These are phyloP conservation scores for Orgyia antiqua DNA, from an alignment of 2,888 invertebrate genomes.

Conservation along the genomic window DNA sequence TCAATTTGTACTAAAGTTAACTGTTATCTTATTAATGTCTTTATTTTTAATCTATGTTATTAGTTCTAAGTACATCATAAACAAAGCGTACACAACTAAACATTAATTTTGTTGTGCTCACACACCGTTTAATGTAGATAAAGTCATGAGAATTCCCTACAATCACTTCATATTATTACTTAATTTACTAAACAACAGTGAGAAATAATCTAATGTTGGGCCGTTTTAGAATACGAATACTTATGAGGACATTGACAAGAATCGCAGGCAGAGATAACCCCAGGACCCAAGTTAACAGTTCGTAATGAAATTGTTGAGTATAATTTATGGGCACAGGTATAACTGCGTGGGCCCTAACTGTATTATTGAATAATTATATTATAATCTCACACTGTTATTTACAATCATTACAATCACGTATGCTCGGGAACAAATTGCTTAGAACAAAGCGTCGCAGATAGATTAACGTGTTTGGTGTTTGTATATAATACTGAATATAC, in stretches of 20 bases:
- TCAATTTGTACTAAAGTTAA: too few species aligned
- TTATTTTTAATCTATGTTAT: too few species aligned
- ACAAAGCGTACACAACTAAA: too few species aligned
- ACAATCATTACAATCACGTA: slow-evolving; percentile 9
- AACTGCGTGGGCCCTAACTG: slow-evolving; percentile 13
- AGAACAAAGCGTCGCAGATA: slow-evolving; percentile 13
- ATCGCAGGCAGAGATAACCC: slow-evolving; percentile 46
- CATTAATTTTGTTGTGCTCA: too few species aligned
- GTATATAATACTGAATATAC: too few species aligned
- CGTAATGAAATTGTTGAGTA: slow-evolving; percentile 42
- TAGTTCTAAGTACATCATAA: too few species aligned
- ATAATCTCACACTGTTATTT: slow-evolving; percentile 12
- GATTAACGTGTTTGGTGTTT: too few species aligned
- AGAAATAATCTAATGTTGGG: slow-evolving; percentile 16
- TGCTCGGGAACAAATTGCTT: slow-evolving; percentile 8
- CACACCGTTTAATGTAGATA: too few species aligned
- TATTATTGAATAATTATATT: slow-evolving; percentile 21
- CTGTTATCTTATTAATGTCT: too few species aligned
- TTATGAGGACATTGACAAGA: slow-evolving; percentile 48
- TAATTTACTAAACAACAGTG: slow-evolving; percentile 8
- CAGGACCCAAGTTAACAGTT: slow-evolving; percentile 33
- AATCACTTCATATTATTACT: slow-evolving; percentile 13
- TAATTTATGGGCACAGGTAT: slow-evolving; percentile 12
- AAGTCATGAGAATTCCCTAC: too few species aligned
- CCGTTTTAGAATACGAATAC: slow-evolving; percentile 28